Evolutionary conservation across 1,140 invertebrate species (phyloP), one percentile per base, ranked within the genome.

Genomic region (Cydia strobilella): DNA sequence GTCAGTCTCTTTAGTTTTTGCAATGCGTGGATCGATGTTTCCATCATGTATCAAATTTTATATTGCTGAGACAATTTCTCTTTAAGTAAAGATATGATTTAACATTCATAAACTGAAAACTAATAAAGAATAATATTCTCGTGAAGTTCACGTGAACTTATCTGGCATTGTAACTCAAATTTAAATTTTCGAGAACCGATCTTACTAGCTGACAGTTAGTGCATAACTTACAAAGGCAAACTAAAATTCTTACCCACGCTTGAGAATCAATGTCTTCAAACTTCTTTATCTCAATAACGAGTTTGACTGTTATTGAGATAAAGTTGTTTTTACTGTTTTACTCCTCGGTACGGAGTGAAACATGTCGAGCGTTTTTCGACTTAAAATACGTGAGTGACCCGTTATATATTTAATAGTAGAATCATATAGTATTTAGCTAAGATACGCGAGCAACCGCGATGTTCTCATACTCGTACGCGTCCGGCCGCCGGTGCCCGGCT

Each of bases 291-390:
- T 69, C n/a, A 23, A 35, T 35, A 69, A 69, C n/a, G 65, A 69
- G 65, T 69, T 69, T 69, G 65, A 42, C 23, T 65, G 62, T 35
- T 69, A 69, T n/a, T n/a, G n/a, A n/a, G n/a, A n/a, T n/a, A n/a
- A n/a, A n/a, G n/a, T n/a, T n/a, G n/a, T n/a, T n/a, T n/a, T n/a
- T n/a, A n/a, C n/a, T n/a, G n/a, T n/a, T n/a, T n/a, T n/a, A n/a
- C n/a, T n/a, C n/a, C n/a, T n/a, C n/a, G n/a, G n/a, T n/a, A n/a
- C n/a, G n/a, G n/a, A n/a, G n/a, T n/a, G n/a, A n/a, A n/a, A n/a
- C n/a, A n/a, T n/a, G n/a, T n/a, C n/a, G n/a, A n/a, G n/a, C n/a
- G n/a, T n/a, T n/a, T n/a, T n/a, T n/a, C n/a, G n/a, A n/a, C n/a
- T n/a, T n/a, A n/a, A n/a, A n/a, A n/a, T n/a, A n/a, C n/a, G n/a